Percentiles rank a stretch among this genome's conserved stretches.
Evolutionary conservation across 2,888 invertebrate species (phyloP).

Genomic region (Drosophila quinaria): DNA sequence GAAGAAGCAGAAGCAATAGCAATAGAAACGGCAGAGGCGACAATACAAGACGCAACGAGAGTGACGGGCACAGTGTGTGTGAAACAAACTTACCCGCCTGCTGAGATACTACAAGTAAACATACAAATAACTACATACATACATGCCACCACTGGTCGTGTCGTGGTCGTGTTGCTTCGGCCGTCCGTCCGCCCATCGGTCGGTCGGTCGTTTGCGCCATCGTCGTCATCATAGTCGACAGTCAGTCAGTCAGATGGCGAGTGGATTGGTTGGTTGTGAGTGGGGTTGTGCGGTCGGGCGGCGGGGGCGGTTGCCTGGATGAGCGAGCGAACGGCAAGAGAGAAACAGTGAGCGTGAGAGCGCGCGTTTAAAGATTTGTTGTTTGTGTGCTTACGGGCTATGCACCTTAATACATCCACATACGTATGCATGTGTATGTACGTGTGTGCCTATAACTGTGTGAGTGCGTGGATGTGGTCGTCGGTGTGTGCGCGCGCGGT

Average conservation of each 20-base stretch:
- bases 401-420: constrained; percentile 57
- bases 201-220: constrained; percentile 38
- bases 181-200: constrained; percentile 39
- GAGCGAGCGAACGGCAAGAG: constrained; percentile 55
- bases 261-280: constrained; percentile 47
- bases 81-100: constrained; percentile 67
- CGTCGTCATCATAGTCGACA: constrained; percentile 35
- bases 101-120: constrained; percentile 72
- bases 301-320: constrained; percentile 49
- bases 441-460: constrained; percentile 23
- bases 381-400: constrained; percentile 58
- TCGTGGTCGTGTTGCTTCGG: constrained; percentile 54
- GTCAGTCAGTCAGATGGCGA: constrained; percentile 58
- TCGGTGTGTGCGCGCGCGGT: constrained; percentile 44
- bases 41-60: constrained; percentile 59
- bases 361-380: constrained; percentile 54
- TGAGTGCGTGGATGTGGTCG: constrained; percentile 45
- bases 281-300: constrained; percentile 29
- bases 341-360: constrained; percentile 50
- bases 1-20: constrained; percentile 42
- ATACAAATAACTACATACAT: constrained; percentile 57
- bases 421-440: constrained; percentile 9
- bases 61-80: constrained; percentile 56
- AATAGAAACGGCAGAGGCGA: constrained; percentile 52
- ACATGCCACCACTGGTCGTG: constrained; percentile 60